Conservation (phyloP, 2,888 invertebrate species). For the Drosophila limbata region DNA sequence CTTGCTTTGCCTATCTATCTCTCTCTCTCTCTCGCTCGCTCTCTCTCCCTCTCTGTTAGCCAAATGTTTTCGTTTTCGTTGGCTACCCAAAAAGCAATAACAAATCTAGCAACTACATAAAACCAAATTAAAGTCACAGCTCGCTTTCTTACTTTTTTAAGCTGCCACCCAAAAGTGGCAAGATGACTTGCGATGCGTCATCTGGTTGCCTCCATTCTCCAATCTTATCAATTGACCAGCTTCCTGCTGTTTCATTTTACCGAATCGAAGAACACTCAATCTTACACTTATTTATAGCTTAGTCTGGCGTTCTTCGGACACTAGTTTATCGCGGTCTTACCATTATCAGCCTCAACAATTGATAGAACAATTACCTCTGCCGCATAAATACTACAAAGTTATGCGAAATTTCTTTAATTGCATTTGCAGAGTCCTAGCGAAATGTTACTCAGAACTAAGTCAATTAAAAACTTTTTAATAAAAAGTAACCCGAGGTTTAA, state of each 20-base stretch:
- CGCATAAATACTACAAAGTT: background rate
- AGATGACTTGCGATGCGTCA: conserved; percentile 2
- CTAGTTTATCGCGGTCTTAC: background rate
- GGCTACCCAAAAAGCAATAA: conserved; percentile 34
- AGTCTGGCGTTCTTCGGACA: background rate
- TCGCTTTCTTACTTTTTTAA: conserved; percentile 1
- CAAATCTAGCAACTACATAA: conserved; percentile 25
- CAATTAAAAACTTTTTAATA: no score
- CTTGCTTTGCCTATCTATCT: conserved; percentile 25
- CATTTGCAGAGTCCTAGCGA: background rate
- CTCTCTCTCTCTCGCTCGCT: background rate
- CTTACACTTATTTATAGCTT: background rate
- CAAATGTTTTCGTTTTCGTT: conserved; percentile 57
- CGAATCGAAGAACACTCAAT: background rate
- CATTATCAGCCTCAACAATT: background rate
- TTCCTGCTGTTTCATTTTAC: background rate
- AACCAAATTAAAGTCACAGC: conserved; percentile 16
- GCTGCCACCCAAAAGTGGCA: conserved; percentile 2
- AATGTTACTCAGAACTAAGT: background rate
- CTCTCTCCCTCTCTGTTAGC: conserved; percentile 10
- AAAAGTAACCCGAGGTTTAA: background rate
- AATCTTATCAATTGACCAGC: background rate
- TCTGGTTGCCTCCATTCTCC: background rate
- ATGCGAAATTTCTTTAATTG: background rate
- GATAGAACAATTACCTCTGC: background rate